A percentile compares a stretch with the other conserved stretches of the same genome.
phyloP scores from a whole-genome alignment of 2,113 vertebrate genomes.

The Corydoras sp. region DNA sequence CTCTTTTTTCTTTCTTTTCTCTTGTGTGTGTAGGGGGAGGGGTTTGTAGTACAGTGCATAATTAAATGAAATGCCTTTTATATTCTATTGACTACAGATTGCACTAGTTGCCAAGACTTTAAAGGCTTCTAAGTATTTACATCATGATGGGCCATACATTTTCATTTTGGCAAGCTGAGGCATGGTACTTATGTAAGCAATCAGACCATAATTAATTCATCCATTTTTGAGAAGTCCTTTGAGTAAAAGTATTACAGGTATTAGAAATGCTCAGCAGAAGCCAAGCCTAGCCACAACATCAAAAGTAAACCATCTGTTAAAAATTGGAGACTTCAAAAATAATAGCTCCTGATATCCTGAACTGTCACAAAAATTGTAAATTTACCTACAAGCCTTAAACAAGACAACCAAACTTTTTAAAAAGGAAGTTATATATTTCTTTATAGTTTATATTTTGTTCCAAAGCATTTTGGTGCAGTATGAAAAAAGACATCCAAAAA shows the following conservation, averaged over 20 bases:
- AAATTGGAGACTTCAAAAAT: slow-evolving; percentile 57
- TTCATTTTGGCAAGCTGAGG: slow-evolving; percentile 41
- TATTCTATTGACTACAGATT: slow-evolving; percentile 46
- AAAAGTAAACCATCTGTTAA: slow-evolving; percentile 1
- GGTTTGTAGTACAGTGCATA: slow-evolving; percentile 46
- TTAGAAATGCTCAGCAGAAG: too few species aligned
- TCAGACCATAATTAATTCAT: slow-evolving; percentile 43
- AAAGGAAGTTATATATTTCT: neutral
- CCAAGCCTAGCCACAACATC: too few species aligned
- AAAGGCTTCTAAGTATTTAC: slow-evolving; percentile 52
- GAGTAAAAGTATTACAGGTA: slow-evolving; percentile 42
- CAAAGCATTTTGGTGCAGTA: too few species aligned
- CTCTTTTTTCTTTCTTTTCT: too few species aligned
- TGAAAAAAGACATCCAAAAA: too few species aligned
- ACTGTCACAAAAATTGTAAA: slow-evolving; percentile 58
- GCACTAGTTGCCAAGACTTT: slow-evolving; percentile 49
- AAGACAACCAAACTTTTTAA: too few species aligned
- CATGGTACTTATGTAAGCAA: slow-evolving; percentile 47
- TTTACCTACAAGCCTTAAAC: too few species aligned
- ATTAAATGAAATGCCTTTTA: slow-evolving; percentile 53
- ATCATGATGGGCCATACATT: slow-evolving; percentile 46
- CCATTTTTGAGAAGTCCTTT: slow-evolving; percentile 29
- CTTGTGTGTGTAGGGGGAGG: too few species aligned
- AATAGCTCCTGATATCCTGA: slow-evolving; percentile 58
- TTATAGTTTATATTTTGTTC: neutral